Evolutionary conservation across 2,113 vertebrate species (phyloP).

Genomic region (Pollimyrus isidori): DNA sequence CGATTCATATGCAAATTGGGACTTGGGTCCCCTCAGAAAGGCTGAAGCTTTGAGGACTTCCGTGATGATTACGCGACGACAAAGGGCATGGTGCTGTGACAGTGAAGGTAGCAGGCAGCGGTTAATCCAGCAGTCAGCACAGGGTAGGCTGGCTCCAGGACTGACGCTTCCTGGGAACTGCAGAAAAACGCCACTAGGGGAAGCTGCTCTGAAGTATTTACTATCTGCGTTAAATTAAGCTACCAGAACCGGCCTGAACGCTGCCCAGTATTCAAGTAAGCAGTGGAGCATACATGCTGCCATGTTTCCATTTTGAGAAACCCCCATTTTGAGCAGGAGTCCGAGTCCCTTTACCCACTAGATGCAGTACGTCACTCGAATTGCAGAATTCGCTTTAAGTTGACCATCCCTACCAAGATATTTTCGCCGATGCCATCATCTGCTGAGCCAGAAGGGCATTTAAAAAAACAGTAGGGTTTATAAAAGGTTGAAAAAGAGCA

Average conservation of each 20-base stretch:
- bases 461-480: neutral
- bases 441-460: neutral
- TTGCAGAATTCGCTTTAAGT: neutral
- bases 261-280: neutral
- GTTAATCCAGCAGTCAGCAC: neutral
- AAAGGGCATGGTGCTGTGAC: constrained; percentile 1
- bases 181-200: neutral
- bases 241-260: neutral
- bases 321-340: neutral
- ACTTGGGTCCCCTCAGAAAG: constrained; percentile 12
- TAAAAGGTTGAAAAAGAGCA: neutral
- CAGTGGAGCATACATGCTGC: neutral
- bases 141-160: neutral
- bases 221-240: neutral
- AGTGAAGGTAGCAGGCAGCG: neutral
- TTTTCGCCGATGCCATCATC: neutral
- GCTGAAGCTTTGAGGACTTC: constrained; percentile 14
- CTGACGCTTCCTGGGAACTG: neutral
- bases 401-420: neutral
- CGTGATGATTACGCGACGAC: constrained; percentile 5
- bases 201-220: neutral
- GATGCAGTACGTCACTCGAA: neutral
- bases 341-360: neutral
- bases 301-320: neutral
- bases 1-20: constrained; percentile 24